Conservation (phyloP, 2,888 invertebrate genomes). For the Cantharis flavilabris region DNA sequence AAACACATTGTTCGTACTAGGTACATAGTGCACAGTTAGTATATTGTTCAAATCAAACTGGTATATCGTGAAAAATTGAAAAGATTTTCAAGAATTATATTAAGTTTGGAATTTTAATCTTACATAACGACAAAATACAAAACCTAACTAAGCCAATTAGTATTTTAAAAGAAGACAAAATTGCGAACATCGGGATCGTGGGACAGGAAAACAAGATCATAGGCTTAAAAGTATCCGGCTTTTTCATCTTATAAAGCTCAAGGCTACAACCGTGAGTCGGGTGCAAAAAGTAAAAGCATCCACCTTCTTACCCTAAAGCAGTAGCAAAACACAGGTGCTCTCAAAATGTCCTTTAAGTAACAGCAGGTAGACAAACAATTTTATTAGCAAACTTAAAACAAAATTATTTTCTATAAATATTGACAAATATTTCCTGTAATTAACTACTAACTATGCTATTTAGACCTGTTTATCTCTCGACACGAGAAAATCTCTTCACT, state of each 20-base stretch:
- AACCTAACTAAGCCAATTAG: conserved; percentile 22
- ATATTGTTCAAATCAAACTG: neutral
- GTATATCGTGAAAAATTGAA: neutral
- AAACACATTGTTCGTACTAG: neutral
- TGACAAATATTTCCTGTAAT: neutral
- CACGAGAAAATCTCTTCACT: neutral
- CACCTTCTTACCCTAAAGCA: conserved; percentile 13
- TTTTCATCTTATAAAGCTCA: conserved; percentile 11
- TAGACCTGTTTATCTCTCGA: neutral
- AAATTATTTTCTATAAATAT: neutral
- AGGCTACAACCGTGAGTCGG: conserved; percentile 14
- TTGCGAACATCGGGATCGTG: conserved; percentile 27
- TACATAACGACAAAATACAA: conserved; percentile 5
- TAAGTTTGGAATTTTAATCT: conserved; percentile 9
- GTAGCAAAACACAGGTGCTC: conserved; percentile 34
- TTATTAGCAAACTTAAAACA: neutral
- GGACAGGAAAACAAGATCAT: conserved; percentile 35
- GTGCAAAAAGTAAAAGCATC: conserved; percentile 26
- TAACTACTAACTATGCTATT: neutral
- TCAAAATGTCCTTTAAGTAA: conserved; percentile 8
- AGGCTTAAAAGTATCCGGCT: conserved; percentile 30
- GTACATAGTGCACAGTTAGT: neutral
- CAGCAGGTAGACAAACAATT: conserved; percentile 28
- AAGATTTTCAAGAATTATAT: neutral
- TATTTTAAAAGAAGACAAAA: conserved; percentile 11